Evolutionary conservation across 64 coral and sea anemone genomes (phyloP), one percentile per base, ranked within the genome.

Genomic region (Pachyseris speciosa): DNA sequence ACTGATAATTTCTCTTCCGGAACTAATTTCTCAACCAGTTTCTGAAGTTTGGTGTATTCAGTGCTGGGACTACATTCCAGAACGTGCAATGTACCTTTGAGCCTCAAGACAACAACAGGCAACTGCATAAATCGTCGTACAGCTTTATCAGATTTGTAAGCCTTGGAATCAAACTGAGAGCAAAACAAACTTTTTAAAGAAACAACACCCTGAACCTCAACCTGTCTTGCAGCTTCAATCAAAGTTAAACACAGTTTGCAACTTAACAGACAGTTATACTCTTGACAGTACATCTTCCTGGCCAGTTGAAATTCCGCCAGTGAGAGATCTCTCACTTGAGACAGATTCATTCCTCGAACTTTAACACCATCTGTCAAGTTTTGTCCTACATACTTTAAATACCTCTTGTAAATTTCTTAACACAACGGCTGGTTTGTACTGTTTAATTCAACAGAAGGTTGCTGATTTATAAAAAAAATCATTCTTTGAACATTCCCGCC

Each of bases 71-170:
- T 72, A 24, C 42, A 51, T 19, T 73, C 78, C 15, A 70, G 73
- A 20, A 73, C 58, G 27, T 66, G 77, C 22, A 86, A 58, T 32
- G 72, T 61, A 86, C 38, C 24, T 53, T 92, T 17, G 25, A 51
- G 43, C 57, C 77, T 75, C 13, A 92, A 84, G 22, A 91, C 60
- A 22, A 84, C 89, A 24, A 84, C 42, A 12, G 89, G 89, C 44
- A 91, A 49, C 67, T 91, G 89, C 89, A 91, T 72, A 41, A 91
- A 38, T 84, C 89, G 70, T 72, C 89, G 81, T 17, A 90, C 63
- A 0, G 88, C 88, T n/a, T 90, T 90, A 61, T 90, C 75, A 28
- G 75, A 69, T 63, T 91, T 41, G 77, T 92, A 92, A 50, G 73
- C 66, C 5, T 11, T 24, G 32, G 37, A 25, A 77, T 71, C 67